phyloP scores from a whole-genome alignment of 1,140 invertebrate genomes.

The Xylocopa sonorina region DNA sequence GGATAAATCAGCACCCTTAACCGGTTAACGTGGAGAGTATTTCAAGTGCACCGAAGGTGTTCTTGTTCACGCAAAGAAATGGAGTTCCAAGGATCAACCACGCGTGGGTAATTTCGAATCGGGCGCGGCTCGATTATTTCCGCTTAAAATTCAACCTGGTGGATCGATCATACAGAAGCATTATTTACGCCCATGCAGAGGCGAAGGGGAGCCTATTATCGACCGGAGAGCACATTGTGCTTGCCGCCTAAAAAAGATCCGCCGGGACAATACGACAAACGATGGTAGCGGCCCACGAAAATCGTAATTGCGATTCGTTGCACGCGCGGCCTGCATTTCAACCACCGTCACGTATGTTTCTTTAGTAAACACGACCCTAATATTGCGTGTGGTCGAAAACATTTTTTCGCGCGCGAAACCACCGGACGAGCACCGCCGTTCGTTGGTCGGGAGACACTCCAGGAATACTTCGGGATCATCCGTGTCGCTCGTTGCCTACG shows the following conservation, averaged over 20 bases:
- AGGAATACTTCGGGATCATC: slow-evolving; percentile 18
- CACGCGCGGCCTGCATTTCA: slow-evolving; percentile 41
- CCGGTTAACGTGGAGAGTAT: background rate
- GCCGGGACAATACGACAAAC: background rate
- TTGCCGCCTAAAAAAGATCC: slow-evolving; percentile 9
- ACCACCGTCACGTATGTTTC: slow-evolving; percentile 52
- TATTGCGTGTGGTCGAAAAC: slow-evolving; percentile 63
- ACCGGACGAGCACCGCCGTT: slow-evolving; percentile 17
- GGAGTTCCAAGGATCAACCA: background rate
- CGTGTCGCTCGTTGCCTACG: slow-evolving; percentile 14
- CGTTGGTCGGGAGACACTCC: slow-evolving; percentile 12
- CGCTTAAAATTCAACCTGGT: background rate
- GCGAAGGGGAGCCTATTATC: background rate
- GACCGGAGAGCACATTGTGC: slow-evolving; percentile 6
- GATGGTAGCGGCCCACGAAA: slow-evolving; percentile 1
- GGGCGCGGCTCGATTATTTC: background rate
- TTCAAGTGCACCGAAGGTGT: background rate
- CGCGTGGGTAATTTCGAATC: background rate
- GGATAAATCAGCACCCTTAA: slow-evolving; percentile 8
- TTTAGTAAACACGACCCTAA: slow-evolving; percentile 54
- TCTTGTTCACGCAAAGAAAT: background rate
- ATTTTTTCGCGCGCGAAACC: slow-evolving; percentile 47
- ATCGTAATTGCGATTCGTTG: slow-evolving; percentile 52
- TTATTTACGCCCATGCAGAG: background rate
- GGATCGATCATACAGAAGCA: background rate